These are phyloP conservation scores for Tachuris rubrigastra DNA, from an alignment of 2,113 vertebrate genomes.

Conservation along the genomic window DNA sequence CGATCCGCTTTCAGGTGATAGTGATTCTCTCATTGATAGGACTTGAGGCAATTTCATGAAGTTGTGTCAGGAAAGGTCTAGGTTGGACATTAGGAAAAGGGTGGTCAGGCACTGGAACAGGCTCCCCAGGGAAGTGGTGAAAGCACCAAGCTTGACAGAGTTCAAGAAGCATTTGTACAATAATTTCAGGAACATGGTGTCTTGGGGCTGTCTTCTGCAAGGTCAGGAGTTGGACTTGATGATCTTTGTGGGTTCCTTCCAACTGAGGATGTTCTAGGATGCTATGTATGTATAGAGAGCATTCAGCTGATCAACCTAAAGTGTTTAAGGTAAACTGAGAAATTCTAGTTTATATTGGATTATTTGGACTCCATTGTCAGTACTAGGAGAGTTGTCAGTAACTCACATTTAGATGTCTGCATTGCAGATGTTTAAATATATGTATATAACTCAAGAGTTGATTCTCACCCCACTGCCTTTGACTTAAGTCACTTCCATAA, in stretches of 20 bases:
- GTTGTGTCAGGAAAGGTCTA: too few species aligned
- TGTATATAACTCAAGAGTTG: neutral
- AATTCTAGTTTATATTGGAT: neutral
- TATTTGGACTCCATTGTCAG: fast-evolving
- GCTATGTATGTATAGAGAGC: neutral
- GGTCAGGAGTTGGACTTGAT: too few species aligned
- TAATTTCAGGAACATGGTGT: neutral
- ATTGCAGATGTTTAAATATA: neutral
- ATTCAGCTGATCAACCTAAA: neutral
- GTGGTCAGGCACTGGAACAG: neutral
- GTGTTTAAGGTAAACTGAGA: neutral
- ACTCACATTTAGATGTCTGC: neutral
- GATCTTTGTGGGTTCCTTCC: neutral
- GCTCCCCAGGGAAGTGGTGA: neutral
- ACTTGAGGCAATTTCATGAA: neutral
- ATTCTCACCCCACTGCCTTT: neutral
- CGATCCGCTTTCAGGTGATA: neutral
- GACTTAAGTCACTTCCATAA: neutral
- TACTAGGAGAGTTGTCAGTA: neutral
- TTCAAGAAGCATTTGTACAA: neutral
- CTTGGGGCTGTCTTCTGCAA: neutral
- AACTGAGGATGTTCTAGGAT: neutral
- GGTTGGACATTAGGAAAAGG: neutral
- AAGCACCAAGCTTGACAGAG: neutral
- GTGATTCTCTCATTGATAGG: neutral